Conservation (phyloP, 2,888 invertebrate genomes). For the Drosophila emarginata region DNA sequence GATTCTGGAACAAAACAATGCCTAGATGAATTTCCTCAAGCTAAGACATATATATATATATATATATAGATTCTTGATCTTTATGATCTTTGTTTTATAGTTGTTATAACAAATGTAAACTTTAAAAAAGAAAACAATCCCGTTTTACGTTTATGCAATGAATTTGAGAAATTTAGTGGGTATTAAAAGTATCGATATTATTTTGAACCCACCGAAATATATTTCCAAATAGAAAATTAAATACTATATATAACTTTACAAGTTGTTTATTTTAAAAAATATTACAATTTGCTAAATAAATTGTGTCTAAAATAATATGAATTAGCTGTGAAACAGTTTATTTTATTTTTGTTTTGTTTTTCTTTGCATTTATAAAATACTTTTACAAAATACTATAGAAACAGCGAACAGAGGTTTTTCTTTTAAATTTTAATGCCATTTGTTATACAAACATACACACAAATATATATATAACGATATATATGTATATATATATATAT, state of each 20-base stretch:
- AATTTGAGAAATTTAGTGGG: neutral
- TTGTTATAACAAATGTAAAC: too few relatives aligned
- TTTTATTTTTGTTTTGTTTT: neutral
- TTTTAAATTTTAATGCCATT: slow-evolving; percentile 4
- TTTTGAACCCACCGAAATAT: neutral
- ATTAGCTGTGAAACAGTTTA: slow-evolving; percentile 52
- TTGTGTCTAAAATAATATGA: slow-evolving; percentile 71
- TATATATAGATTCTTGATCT: too few relatives aligned
- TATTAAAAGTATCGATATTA: neutral
- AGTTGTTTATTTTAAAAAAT: slow-evolving; percentile 72
- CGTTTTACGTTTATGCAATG: too few relatives aligned
- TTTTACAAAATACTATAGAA: slow-evolving; percentile 72
- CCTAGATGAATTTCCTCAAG: too few relatives aligned
- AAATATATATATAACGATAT: neutral
- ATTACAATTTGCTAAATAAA: slow-evolving; percentile 76
- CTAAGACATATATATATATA: too few relatives aligned
- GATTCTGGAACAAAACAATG: too few relatives aligned
- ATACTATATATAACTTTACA: slow-evolving; percentile 59
- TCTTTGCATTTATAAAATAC: slow-evolving; percentile 59
- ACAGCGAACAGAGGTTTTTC: slow-evolving; percentile 53
- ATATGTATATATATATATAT: neutral
- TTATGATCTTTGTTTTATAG: too few relatives aligned
- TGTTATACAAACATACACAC: slow-evolving; percentile 23
- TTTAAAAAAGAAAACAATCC: too few relatives aligned
- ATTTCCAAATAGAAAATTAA: neutral